Conservation (phyloP, 2,888 invertebrate genomes). For the Mechanitis messenoides region DNA sequence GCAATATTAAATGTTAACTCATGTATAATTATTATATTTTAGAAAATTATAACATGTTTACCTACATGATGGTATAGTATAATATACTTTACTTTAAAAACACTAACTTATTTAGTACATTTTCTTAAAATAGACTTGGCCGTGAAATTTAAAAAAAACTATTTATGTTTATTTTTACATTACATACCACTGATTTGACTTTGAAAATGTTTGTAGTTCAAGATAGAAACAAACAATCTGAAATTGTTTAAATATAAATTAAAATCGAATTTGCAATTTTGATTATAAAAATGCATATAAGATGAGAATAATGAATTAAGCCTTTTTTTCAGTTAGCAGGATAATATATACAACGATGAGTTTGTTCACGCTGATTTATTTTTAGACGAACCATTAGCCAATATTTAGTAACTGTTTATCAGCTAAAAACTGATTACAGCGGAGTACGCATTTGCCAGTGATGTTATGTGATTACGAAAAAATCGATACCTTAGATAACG, state of each 20-base stretch:
- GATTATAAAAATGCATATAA: too few species aligned
- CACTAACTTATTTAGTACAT: not conserved
- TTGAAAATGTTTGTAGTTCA: too few species aligned
- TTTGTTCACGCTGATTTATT: not conserved
- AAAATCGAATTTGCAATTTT: too few species aligned
- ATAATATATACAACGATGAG: not conserved
- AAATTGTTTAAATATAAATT: too few species aligned
- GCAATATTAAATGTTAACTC: too few species aligned
- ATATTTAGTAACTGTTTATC: slow-evolving; percentile 10
- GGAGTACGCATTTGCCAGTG: slow-evolving; percentile 5
- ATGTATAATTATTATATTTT: too few species aligned
- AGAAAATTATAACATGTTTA: too few species aligned
- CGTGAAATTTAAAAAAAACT: slow-evolving; percentile 5
- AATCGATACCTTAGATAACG: slow-evolving; percentile 20
- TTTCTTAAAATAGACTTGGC: slow-evolving; percentile 6
- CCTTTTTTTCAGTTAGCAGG: not conserved
- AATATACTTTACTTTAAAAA: too few species aligned
- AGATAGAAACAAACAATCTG: too few species aligned
- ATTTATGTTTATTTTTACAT: not conserved
- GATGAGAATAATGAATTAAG: too few species aligned
- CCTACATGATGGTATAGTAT: too few species aligned
- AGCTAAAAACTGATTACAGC: slow-evolving; percentile 11
- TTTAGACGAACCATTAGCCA: slow-evolving; percentile 10
- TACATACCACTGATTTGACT: too few species aligned
- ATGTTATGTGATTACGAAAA: slow-evolving; percentile 18